phyloP scores from a whole-genome alignment of 37 sponge, comb jelly and placozoan species.

The Halichondria panicea region DNA sequence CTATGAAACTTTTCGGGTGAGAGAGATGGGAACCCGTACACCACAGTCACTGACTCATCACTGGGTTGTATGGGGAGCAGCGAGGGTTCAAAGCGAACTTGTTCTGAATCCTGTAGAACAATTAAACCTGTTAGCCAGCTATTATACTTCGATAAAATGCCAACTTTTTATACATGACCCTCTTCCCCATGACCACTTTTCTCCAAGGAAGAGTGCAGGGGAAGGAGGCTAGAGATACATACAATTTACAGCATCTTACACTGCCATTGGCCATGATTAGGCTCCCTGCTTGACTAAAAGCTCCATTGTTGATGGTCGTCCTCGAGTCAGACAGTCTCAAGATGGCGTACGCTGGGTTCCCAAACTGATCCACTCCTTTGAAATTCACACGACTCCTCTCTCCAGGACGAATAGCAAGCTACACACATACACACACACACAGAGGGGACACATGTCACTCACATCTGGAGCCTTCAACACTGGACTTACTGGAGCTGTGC shows the following conservation, averaged over 20 bases:
- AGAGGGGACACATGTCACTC: neutral
- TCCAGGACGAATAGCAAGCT: slow-evolving; percentile 30
- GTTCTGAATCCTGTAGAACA: neutral
- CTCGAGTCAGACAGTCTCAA: slow-evolving; percentile 29
- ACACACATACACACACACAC: neutral
- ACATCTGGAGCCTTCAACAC: neutral
- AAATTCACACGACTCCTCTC: slow-evolving; percentile 15
- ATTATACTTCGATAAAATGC: no score
- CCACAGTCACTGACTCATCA: neutral
- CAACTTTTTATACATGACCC: no score
- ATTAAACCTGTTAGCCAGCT: neutral
- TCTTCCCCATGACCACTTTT: no score
- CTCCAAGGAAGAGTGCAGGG: no score
- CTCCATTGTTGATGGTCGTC: slow-evolving; percentile 22
- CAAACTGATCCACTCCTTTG: slow-evolving; percentile 40
- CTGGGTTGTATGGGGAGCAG: slow-evolving; percentile 1
- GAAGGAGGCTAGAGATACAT: no score
- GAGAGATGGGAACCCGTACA: slow-evolving; percentile 1
- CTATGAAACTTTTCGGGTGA: neutral
- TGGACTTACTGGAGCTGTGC: neutral
- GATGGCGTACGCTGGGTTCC: slow-evolving; percentile 44
- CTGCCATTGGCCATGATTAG: neutral
- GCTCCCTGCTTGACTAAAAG: slow-evolving; percentile 9
- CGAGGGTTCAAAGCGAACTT: slow-evolving; percentile 15
- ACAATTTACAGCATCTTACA: no score